These are phyloP conservation scores for Blastomussa wellsi DNA, from an alignment of 92 coral and sea anemone species.

Conservation along the genomic window DNA sequence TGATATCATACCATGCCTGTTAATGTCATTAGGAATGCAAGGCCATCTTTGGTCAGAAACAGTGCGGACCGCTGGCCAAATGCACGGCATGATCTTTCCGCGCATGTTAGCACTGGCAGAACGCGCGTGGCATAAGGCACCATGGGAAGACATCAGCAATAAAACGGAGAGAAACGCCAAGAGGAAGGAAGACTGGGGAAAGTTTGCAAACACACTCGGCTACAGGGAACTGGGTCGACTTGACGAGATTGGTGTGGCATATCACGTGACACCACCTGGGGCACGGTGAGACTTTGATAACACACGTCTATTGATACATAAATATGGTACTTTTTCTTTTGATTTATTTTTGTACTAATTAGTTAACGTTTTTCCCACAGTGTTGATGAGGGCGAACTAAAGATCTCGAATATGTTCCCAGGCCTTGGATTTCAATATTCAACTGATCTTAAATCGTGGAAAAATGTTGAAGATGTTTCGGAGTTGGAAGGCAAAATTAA, in stretches of 20 bases:
- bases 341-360: not conserved
- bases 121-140: conserved; percentile 96
- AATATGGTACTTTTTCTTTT: too few species aligned
- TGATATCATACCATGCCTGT: not conserved
- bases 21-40: conserved; percentile 71
- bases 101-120: conserved; percentile 89
- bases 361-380: not conserved
- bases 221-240: conserved; percentile 80
- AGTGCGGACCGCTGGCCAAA: conserved; percentile 82
- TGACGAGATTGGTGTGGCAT: conserved; percentile 75
- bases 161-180: conserved; percentile 49
- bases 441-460: conserved; percentile 60
- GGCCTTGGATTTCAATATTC: conserved; percentile 67
- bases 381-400: conserved; percentile 9
- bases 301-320: not conserved
- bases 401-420: conserved; percentile 51
- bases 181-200: conserved; percentile 70
- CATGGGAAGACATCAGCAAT: conserved; percentile 74
- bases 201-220: conserved; percentile 82
- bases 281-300: conserved; percentile 56
- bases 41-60: conserved; percentile 95
- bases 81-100: conserved; percentile 87
- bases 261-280: conserved; percentile 83
- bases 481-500: conserved; percentile 31
- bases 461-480: conserved; percentile 43